Evolutionary conservation across 2,113 vertebrate genomes (phyloP), one percentile per base, ranked within the genome.

Genomic region (Labeo catla): DNA sequence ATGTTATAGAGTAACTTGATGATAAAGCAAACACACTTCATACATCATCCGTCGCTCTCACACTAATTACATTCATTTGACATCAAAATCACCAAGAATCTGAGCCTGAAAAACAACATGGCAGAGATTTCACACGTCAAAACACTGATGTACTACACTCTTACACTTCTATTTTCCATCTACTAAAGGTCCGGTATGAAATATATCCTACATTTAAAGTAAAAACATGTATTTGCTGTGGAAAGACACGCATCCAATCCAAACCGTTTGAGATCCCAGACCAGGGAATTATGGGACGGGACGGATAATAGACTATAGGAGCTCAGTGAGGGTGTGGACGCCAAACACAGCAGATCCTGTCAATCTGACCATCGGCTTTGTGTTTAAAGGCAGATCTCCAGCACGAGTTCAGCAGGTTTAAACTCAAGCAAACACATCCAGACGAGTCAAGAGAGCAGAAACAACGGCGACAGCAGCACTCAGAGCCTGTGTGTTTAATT

Each of bases 321-420:
- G 36, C 21, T 7, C 11, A 39, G 65, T 16, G 12, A 68, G 28
- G 6, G 65, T 66, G 65, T 36, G 13, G 28, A 8, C 28, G 57
- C 19, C 82, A 74, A 84, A 72, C 54, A 61, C 39, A 54, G 54
- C 15, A 16, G 45, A 84, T 16, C 59, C 8, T 47, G 77, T 80
- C 70, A 88, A 65, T 68, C n/a, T n/a, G 28, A 66, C 54, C 39
- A 78, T 72, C 12, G 78, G 8, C 81, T 83, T 16, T 84, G 87
- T 83, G 80, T 83, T 9, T 83, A 72, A 59, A 76, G 74, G 80
- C 43, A 6, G 43, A 34, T 65, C 84, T 88, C 87, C 84, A 86
- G 81, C 72, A 39, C 3, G 3, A 39, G 39, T 39, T 39, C 39
- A 39, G 39, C 39, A 39, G 39, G 39, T 39, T 39, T 39, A 39